Conservation (phyloP, 2,113 vertebrate species). For the Zosterops lateralis region DNA sequence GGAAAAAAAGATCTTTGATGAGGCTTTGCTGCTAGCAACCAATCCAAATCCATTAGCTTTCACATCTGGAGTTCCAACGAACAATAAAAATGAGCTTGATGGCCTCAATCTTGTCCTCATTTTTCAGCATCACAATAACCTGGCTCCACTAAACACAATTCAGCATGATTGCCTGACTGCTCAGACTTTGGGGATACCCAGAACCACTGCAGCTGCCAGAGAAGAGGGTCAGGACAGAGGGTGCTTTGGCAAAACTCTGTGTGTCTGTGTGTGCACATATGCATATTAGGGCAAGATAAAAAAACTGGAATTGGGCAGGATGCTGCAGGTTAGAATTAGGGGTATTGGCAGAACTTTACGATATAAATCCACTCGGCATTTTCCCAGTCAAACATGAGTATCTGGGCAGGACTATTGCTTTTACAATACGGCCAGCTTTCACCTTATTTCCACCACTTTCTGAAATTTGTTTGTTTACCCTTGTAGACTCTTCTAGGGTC, state of each 20-base stretch:
- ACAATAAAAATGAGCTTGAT: conserved; percentile 75
- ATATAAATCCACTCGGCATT: not conserved
- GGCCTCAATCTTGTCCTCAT: conserved; percentile 75
- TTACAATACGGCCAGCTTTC: not conserved
- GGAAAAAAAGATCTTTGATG: conserved; percentile 75
- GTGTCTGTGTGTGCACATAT: not conserved
- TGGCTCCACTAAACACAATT: conserved; percentile 69
- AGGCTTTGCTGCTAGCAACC: conserved; percentile 70
- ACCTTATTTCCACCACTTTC: not conserved
- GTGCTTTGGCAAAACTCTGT: not conserved
- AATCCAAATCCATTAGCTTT: conserved; percentile 77
- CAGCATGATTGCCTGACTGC: conserved; percentile 70
- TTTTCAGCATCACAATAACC: conserved; percentile 78
- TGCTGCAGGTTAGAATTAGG: conserved; percentile 33
- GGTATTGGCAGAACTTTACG: not conserved
- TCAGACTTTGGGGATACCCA: conserved; percentile 18
- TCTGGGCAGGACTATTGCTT: not conserved
- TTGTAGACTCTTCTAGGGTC: not conserved
- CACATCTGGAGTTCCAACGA: conserved; percentile 74
- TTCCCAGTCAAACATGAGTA: not conserved
- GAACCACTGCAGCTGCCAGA: conserved; percentile 7
- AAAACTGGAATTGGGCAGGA: conserved; percentile 31
- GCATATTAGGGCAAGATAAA: not conserved
- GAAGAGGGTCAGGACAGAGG: conserved; percentile 14
- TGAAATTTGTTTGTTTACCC: not conserved